A percentile compares a stretch with the other conserved stretches of the same genome.
Conservation (phyloP, 2,888 invertebrate species). For the Andrena trimmerana region DNA sequence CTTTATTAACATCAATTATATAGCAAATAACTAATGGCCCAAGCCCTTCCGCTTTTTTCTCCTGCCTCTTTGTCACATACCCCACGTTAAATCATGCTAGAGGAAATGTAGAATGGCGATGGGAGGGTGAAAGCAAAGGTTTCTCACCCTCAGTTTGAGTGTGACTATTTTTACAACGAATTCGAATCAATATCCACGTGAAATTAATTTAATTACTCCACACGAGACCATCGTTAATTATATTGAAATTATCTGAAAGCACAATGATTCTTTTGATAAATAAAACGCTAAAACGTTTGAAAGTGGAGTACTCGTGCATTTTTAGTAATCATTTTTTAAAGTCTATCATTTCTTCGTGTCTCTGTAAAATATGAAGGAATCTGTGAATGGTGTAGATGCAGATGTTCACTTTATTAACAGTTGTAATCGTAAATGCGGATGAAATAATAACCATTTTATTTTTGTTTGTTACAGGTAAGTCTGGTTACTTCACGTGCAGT, state of each 20-base stretch:
- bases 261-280: no score
- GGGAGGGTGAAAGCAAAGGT: background rate
- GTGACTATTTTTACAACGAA: background rate
- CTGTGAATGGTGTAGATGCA: no score
- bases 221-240: no score
- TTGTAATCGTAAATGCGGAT: background rate
- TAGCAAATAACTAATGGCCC: constrained; percentile 65
- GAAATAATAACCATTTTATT: constrained; percentile 45
- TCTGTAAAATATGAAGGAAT: no score
- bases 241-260: no score
- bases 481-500: constrained; percentile 6
- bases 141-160: background rate
- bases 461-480: constrained; percentile 71
- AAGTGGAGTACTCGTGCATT: no score
- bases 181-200: background rate
- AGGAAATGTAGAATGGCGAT: background rate
- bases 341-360: no score
- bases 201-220: background rate
- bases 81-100: background rate
- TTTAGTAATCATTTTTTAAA: no score
- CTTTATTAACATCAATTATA: constrained; percentile 74
- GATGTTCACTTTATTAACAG: background rate
- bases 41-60: constrained; percentile 31
- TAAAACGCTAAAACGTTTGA: no score
- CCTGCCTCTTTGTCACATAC: background rate